Base-by-base conservation (phyloP, 2,113 vertebrate genomes). In the Benitochromis conjunctus region DNA sequence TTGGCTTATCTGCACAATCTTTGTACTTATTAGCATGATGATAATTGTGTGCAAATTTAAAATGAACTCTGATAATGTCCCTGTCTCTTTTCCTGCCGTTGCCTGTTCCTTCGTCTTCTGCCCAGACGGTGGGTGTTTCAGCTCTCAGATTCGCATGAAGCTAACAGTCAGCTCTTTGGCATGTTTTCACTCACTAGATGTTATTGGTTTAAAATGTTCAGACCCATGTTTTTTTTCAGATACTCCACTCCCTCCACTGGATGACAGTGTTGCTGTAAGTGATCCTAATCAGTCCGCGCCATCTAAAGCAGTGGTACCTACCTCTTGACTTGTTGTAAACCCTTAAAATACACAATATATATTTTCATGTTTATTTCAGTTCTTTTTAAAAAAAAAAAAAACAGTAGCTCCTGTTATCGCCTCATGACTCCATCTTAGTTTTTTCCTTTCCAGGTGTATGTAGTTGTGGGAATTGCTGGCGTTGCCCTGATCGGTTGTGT, bases 381-480 rank as follows among this genome's bases (percentile, higher is more conserved):
- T n/a, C 48, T 76, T 53, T 31, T 29, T 10, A 0, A 7, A 51
- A 36, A 62, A 51, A 51, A 0, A 7, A 51, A 36, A 62, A 51
- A 51, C 9, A 76, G 46, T 10, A 76, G 18, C 29, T 76, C 71
- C 46, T 76, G 46, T 76, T 76, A 51, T 76, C 4, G 18, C 46
- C 26, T 53, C 71, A 34, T 76, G 18, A 76, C 71, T 76, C 46
- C 46, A 76, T 76, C 81, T 53, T 7, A 18, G 6, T 71, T 57
- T 43, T 79, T 60, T 26, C 79, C 4, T 86, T 66, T 46, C n/a
- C 88, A 99, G 99, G 98, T 99, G 16, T 99, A 99, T 41, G 97
- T 98, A 7, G 98, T 99, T 51, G 97, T 99, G 87, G 98, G 98
- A 78, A 99, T 99, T 82, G 98, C 98, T n/a, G 98, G 97, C 34